Conservation (phyloP, 2,797 vertebrate genomes). For the Anguilla obscura region DNA sequence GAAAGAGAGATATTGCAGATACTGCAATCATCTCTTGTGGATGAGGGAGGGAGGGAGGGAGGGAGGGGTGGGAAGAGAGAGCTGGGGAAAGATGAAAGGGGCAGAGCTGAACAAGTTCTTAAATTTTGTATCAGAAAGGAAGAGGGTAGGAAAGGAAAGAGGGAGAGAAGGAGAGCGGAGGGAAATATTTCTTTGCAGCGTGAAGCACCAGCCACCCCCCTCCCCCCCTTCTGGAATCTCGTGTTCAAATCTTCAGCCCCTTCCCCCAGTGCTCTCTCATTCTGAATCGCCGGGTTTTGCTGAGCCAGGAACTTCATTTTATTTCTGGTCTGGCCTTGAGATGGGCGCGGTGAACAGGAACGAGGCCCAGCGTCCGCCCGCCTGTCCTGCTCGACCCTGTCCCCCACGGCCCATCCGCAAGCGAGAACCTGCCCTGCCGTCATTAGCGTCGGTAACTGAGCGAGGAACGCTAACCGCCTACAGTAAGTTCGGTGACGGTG, state of each 20-base stretch:
- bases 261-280: background rate
- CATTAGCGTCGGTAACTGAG: background rate
- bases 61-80: background rate
- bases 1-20: constrained; percentile 29
- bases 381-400: background rate
- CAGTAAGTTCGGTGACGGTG: background rate
- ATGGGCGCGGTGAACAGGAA: background rate
- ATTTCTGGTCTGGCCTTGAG: background rate
- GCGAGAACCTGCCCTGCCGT: background rate
- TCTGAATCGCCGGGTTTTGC: background rate
- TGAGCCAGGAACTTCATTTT: background rate
- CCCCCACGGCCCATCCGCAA: background rate
- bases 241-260: background rate
- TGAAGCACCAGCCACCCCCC: background rate
- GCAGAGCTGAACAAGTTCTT: background rate
- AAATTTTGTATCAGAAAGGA: background rate
- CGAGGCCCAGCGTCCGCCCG: background rate
- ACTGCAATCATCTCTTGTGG: background rate
- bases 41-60: background rate
- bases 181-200: constrained; percentile 23
- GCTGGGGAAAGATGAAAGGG: background rate
- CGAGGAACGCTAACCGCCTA: background rate
- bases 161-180: constrained; percentile 10
- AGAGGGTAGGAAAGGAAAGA: background rate
- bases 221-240: background rate